Conservation (phyloP, 2,888 invertebrate genomes). For the Agonopterix subpropinquella region DNA sequence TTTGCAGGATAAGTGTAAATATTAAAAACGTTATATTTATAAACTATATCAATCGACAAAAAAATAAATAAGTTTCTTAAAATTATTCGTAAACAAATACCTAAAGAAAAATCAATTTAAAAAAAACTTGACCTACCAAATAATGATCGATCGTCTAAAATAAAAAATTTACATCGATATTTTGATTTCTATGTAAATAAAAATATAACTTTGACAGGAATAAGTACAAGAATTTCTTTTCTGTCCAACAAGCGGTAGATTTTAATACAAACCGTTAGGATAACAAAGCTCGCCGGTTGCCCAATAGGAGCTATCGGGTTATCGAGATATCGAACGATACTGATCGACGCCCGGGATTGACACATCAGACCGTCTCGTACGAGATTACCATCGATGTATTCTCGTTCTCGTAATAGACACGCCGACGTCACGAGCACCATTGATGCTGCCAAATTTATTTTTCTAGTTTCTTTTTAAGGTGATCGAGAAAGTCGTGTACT, state of each 20-base stretch:
- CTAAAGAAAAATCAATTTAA: too few species aligned
- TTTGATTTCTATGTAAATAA: slow-evolving; percentile 22
- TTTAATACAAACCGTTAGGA: slow-evolving; percentile 62
- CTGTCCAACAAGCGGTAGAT: slow-evolving; percentile 38
- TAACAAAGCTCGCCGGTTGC: slow-evolving; percentile 68
- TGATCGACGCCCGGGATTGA: slow-evolving; percentile 62
- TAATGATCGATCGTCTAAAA: too few species aligned
- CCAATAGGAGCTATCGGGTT: slow-evolving; percentile 61
- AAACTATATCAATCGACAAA: too few species aligned
- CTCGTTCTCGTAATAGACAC: slow-evolving; percentile 64
- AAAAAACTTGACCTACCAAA: too few species aligned
- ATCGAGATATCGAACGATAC: slow-evolving; percentile 41
- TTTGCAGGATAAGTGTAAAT: too few species aligned
- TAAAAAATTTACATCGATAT: neutral
- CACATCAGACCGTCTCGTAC: slow-evolving; percentile 62
- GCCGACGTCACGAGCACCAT: slow-evolving; percentile 51
- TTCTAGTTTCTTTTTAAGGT: neutral
- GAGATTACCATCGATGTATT: slow-evolving; percentile 58
- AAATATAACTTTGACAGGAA: slow-evolving; percentile 30
- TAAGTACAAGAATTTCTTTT: slow-evolving; percentile 34
- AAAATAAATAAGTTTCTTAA: too few species aligned
- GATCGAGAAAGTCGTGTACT: too few species aligned
- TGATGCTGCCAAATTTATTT: slow-evolving; percentile 46
- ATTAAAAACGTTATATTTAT: too few species aligned
- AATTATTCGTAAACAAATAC: too few species aligned